phyloP scores from a whole-genome alignment of 2,113 vertebrate species.

The Sorex fumeus region DNA sequence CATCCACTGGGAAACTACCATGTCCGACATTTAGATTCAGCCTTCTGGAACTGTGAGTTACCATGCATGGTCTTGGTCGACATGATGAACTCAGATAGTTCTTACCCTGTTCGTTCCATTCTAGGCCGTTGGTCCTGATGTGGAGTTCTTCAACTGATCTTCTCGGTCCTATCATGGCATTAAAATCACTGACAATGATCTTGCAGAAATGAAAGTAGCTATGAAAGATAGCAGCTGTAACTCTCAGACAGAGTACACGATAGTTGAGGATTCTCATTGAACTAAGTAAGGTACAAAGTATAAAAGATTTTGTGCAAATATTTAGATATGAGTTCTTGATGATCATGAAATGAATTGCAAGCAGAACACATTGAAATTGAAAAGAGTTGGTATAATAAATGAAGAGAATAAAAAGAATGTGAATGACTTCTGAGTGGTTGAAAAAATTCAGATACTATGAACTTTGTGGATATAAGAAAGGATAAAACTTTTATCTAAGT shows the following conservation, averaged over 20 bases:
- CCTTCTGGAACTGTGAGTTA: too few species aligned
- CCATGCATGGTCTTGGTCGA: too few species aligned
- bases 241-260: background rate
- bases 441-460: background rate
- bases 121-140: too few species aligned
- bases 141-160: too few species aligned
- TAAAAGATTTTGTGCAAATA: background rate
- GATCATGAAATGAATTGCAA: background rate
- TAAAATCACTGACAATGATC: too few species aligned
- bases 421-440: background rate
- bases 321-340: background rate
- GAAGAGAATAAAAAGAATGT: background rate
- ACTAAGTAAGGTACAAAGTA: background rate
- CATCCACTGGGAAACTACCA: too few species aligned
- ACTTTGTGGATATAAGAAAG: background rate
- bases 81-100: too few species aligned
- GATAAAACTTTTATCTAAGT: background rate
- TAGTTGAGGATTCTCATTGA: background rate
- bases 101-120: too few species aligned
- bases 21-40: too few species aligned
- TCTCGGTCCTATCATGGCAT: too few species aligned
- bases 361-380: background rate
- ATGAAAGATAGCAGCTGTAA: background rate
- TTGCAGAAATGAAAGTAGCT: too few species aligned
- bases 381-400: accelerated